Percentiles rank a stretch among this genome's conserved stretches.
Evolutionary conservation across 1,140 invertebrate species (phyloP).

Genomic region (Neodiprion fabricii): DNA sequence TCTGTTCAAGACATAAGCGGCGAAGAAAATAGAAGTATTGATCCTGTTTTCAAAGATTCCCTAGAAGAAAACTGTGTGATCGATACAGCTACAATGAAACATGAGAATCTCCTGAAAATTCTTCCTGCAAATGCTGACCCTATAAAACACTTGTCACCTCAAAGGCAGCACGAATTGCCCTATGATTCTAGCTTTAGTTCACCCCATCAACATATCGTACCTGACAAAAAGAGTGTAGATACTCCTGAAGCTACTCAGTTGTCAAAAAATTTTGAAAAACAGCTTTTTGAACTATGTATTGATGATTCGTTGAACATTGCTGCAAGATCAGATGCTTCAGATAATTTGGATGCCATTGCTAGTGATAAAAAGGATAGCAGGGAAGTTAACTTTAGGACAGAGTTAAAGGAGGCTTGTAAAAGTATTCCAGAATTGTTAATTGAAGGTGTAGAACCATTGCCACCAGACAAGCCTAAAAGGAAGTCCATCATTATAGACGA

Average conservation of each 20-base stretch:
- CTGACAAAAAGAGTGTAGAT: background rate
- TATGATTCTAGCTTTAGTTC: background rate
- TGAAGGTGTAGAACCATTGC: constrained; percentile 37
- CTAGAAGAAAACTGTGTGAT: background rate
- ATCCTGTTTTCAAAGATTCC: background rate
- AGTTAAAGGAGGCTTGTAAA: too few species aligned
- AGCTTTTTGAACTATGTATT: background rate
- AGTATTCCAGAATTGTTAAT: constrained; percentile 26
- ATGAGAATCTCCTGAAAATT: background rate
- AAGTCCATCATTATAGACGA: constrained; percentile 47
- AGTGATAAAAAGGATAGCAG: too few species aligned
- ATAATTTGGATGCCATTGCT: too few species aligned
- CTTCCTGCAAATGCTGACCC: background rate
- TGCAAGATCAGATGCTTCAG: too few species aligned
- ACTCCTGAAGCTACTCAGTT: background rate
- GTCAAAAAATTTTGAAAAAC: background rate
- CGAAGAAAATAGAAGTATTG: constrained; percentile 4
- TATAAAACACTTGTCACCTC: background rate
- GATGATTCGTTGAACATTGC: too few species aligned
- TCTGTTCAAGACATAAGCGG: constrained; percentile 33
- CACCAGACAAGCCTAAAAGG: constrained; percentile 26
- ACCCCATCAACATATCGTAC: background rate
- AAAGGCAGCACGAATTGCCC: background rate
- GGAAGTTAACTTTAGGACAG: too few species aligned
- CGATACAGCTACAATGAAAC: background rate